Evolutionary conservation across 1,140 invertebrate species (phyloP), one percentile per base, ranked within the genome.

Genomic region (Drosophila melanica): DNA sequence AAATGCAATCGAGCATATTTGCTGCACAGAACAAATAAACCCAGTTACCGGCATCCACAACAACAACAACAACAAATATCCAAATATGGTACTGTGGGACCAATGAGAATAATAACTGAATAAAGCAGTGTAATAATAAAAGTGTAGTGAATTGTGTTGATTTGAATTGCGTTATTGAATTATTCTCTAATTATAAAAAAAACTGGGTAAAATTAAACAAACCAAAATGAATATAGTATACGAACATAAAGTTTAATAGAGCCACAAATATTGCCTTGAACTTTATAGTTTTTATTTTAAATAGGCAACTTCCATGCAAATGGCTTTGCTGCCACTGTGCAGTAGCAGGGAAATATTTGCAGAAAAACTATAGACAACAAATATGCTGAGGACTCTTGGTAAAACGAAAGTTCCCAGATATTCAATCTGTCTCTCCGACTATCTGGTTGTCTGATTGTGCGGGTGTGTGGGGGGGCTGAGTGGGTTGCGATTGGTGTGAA

Each of bases 1-100:
- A 87, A 87, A 87, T 87, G 82, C 82, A 87, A 87, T 87, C 82
- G 79, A 87, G 82, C 82, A 87, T 84, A 84, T 87, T 79, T 73
- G 67, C 68, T 74, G 75, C 54, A 68, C 60, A 64, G 67, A 48
- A 75, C 81, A 85, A 84, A 84, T 82, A 79, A 86, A 81, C 73
- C 74, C 67, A 53, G 48, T 65, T 75, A 73, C 63, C 73, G 48
- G 59, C 51, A 71, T 63, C 37, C 37, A 58, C 44, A 33, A 55
- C 55, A 35, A 57, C 44, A 33, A 55, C 55, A 35, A 57, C 57
- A 64, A 47, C 44, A 57, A 55, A 50, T 45, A 48, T 30, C 14
- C 59, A 77, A 70, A 55, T 54, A 9, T 48, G 23, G 47, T 33
- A 78, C 75, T 65, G 55, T 75, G 66, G 33, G 3, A 8, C 30